Evolutionary conservation across 2,888 invertebrate genomes (phyloP).

Genomic region (Drosophila anomalipes): DNA sequence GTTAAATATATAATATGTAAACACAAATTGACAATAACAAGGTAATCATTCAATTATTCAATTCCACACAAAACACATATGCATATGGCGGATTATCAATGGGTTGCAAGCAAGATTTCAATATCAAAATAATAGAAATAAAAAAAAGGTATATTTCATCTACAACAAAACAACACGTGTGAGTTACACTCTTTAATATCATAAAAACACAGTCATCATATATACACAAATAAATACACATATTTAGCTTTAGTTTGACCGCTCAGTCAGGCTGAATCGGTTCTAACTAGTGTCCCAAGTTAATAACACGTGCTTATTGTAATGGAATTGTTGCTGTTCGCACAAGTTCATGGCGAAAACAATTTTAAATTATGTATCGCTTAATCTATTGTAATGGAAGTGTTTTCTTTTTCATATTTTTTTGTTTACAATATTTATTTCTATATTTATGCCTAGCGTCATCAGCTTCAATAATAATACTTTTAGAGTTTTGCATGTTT

Average conservation of each 20-base stretch:
- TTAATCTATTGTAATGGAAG: conserved; percentile 35
- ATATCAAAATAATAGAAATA: conserved; percentile 53
- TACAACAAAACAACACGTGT: conserved; percentile 3
- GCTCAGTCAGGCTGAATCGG: conserved; percentile 9
- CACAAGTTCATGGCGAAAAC: conserved; percentile 74
- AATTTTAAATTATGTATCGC: conserved; percentile 61
- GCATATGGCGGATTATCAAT: conserved; percentile 22
- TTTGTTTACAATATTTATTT: conserved; percentile 10
- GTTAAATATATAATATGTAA: conserved; percentile 67
- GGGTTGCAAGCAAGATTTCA: conserved; percentile 58
- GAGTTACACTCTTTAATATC: background rate
- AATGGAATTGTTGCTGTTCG: conserved; percentile 28
- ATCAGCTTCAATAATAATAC: conserved; percentile 13
- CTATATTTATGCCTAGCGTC: conserved; percentile 16
- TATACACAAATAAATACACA: background rate
- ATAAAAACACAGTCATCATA: background rate
- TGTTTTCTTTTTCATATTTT: conserved; percentile 15
- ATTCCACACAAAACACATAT: conserved; percentile 45
- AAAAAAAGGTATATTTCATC: background rate
- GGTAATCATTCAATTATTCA: conserved; percentile 79
- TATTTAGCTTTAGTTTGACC: conserved; percentile 15
- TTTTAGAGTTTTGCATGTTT: conserved; percentile 11
- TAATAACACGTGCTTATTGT: conserved; percentile 28
- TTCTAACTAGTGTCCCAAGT: conserved; percentile 26
- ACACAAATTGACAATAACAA: conserved; percentile 76